These are phyloP conservation scores for Cololabis saira DNA, from an alignment of 2,113 vertebrate species.

Conservation along the genomic window DNA sequence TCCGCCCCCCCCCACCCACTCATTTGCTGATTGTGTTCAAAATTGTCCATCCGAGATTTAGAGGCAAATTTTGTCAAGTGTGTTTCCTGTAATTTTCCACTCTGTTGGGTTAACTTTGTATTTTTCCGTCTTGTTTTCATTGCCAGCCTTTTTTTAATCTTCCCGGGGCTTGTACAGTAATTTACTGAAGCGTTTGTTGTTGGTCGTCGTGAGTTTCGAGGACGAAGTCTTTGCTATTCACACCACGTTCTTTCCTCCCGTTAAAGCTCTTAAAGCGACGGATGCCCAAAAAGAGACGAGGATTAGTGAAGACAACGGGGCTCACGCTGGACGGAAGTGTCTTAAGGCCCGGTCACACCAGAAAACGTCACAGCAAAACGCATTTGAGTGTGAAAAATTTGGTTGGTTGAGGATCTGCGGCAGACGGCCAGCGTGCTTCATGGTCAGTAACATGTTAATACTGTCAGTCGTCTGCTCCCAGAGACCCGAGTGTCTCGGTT, in stretches of 20 bases:
- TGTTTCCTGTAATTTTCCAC: slow-evolving; percentile 39
- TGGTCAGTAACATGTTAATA: background rate
- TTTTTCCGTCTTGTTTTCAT: slow-evolving; percentile 41
- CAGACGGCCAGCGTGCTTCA: no score
- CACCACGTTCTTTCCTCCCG: slow-evolving; percentile 11
- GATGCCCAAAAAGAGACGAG: slow-evolving; percentile 31
- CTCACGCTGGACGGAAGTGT: background rate
- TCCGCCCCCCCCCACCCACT: slow-evolving; percentile 16
- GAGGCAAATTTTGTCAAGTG: slow-evolving; percentile 23
- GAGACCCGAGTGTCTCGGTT: background rate
- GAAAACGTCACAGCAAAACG: background rate
- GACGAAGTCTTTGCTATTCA: slow-evolving; percentile 14
- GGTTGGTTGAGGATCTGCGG: no score
- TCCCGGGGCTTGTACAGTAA: slow-evolving; percentile 25
- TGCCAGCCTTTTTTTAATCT: slow-evolving; percentile 38
- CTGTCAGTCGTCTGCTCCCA: background rate
- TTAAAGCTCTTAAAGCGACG: slow-evolving; percentile 15
- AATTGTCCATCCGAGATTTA: slow-evolving; percentile 21
- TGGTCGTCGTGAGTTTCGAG: slow-evolving; percentile 39
- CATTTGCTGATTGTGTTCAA: background rate
- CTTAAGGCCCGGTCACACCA: slow-evolving; percentile 3
- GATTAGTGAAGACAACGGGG: background rate
- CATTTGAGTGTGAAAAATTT: background rate
- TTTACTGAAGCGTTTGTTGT: slow-evolving; percentile 39
- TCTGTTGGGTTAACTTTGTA: slow-evolving; percentile 48